phyloP scores from a whole-genome alignment of 1,140 invertebrate genomes.

The Paraescarpia echinospica region DNA sequence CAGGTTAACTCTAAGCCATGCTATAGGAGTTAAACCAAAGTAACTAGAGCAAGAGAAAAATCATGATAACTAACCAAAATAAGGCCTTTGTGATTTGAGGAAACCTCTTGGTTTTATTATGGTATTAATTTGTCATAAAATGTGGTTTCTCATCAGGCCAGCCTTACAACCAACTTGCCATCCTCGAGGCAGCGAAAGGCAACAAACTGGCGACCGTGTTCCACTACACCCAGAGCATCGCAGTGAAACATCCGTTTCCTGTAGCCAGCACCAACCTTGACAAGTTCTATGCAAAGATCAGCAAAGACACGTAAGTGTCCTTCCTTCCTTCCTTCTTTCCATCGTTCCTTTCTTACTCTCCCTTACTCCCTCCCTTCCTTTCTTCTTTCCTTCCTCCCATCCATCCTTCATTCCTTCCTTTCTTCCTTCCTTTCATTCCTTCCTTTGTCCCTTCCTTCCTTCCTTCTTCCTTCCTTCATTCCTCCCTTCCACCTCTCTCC shows the following conservation, averaged over 20 bases:
- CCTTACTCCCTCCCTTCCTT: not conserved
- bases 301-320: slow-evolving; percentile 49
- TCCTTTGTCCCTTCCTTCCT: not conserved
- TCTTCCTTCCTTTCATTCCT: too few species aligned
- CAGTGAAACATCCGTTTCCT: slow-evolving; percentile 80
- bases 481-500: too few species aligned
- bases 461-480: not conserved
- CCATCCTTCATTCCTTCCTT: too few species aligned
- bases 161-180: slow-evolving; percentile 84
- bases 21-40: too few species aligned
- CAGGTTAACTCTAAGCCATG: too few species aligned
- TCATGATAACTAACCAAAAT: too few species aligned
- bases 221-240: slow-evolving; percentile 78
- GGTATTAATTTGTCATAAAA: not conserved
- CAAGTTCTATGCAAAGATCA: slow-evolving; percentile 63
- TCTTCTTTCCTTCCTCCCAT: not conserved
- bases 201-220: slow-evolving; percentile 80
- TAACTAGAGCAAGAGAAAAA: too few species aligned
- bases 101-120: too few species aligned
- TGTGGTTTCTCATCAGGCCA: slow-evolving; percentile 62
- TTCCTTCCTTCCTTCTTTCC: not conserved
- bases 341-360: not conserved
- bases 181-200: slow-evolving; percentile 78
- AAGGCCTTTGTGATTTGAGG: too few species aligned
- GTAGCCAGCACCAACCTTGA: slow-evolving; percentile 78